Conservation (phyloP, 2,888 invertebrate species). For the Eristalinus aeneus region DNA sequence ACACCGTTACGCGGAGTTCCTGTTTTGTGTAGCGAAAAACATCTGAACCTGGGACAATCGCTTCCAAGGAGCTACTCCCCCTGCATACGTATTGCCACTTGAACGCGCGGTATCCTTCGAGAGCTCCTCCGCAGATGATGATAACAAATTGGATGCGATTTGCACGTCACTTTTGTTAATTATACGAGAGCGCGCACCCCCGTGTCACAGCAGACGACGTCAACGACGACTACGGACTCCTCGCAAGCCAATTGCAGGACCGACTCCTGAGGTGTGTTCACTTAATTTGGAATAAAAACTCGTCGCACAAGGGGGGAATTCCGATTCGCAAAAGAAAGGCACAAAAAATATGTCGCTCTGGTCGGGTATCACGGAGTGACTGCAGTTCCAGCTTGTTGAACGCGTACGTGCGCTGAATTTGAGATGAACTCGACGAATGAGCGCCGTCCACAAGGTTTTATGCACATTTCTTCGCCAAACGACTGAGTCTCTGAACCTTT, state of each 20-base stretch:
- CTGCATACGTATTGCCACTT: slow-evolving; percentile 8
- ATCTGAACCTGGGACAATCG: slow-evolving; percentile 58
- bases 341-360: slow-evolving; percentile 38
- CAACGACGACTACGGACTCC: slow-evolving; percentile 39
- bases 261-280: slow-evolving; percentile 48
- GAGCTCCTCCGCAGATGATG: slow-evolving; percentile 23
- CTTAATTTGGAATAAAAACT: slow-evolving; percentile 51
- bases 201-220: slow-evolving; percentile 11
- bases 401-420: slow-evolving; percentile 69
- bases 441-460: slow-evolving; percentile 57
- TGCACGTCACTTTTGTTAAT: slow-evolving; percentile 70
- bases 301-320: not conserved
- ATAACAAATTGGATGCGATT: slow-evolving; percentile 61
- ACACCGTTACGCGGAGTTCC: slow-evolving; percentile 19
- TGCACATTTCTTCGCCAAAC: slow-evolving; percentile 49
- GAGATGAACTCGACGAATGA: slow-evolving; percentile 65
- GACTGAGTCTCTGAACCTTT: slow-evolving; percentile 49
- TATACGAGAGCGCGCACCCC: slow-evolving; percentile 28
- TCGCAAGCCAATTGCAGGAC: slow-evolving; percentile 53
- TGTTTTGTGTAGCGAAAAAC: slow-evolving; percentile 38
- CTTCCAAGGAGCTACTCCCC: slow-evolving; percentile 26
- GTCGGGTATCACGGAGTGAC: slow-evolving; percentile 34
- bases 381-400: slow-evolving; percentile 66
- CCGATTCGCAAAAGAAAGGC: not conserved
- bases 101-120: slow-evolving; percentile 42